Evolutionary conservation across 2,888 invertebrate genomes (phyloP), one percentile per base, ranked within the genome.

Genomic region (Mimumesa dahlbomi): DNA sequence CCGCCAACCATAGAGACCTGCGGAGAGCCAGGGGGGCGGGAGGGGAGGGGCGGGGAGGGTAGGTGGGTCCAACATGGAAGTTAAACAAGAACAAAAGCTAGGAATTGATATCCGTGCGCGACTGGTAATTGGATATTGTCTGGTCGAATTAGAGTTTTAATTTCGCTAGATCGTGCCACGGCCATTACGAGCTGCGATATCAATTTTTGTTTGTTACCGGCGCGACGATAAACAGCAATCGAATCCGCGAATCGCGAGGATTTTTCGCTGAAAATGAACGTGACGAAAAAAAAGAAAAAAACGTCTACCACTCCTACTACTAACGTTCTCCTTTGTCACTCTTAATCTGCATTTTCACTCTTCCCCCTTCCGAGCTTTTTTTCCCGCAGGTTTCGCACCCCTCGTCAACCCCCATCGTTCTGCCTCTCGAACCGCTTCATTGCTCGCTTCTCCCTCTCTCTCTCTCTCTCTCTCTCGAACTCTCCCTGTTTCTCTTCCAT

Each of bases 71-170:
- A 25, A 22, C 46, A 25, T 13, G 52, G 11, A 61, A 62, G 57
- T 68, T 57, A 71, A 78, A 62, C 49, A 56, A 52, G 54, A 69
- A 70, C 75, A 76, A 77, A 85, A 82, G 81, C 77, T 74, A 77
- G 82, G 70, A 86, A 86, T 85, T 86, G 85, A 86, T 85, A 86
- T 86, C 85, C 83, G 78, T 82, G 78, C 73, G 73, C 73, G 75
- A 70, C 73, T 73, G 79, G 82, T 87, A 87, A 88, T 88, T 88
- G 88, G 85, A 88, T 86, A 87, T 88, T 87, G 87, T 87, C 83
- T 83, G 78, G 84, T 84, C 83, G 84, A 86, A 87, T 87, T 85
- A 84, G 85, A 85, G 83, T 86, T 88, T 88, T 87, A 87, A 88
- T 88, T 86, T 86, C 77, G 81, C 84, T 83, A 84, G 82, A 85